phyloP scores from a whole-genome alignment of 2,113 vertebrate genomes.

The Echinops telfairi region DNA sequence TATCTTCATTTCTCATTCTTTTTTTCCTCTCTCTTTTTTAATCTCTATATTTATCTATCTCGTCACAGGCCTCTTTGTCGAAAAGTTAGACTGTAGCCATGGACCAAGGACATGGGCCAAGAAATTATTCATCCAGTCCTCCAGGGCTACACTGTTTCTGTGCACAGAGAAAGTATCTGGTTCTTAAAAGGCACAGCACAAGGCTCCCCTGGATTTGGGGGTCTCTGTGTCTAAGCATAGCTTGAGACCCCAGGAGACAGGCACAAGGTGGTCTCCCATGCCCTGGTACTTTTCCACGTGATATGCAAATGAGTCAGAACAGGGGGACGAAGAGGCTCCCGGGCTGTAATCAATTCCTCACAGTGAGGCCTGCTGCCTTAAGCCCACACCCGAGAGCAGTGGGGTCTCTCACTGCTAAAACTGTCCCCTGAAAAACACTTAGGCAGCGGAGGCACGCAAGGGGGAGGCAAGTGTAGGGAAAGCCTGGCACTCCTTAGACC shows the following conservation, averaged over 20 bases:
- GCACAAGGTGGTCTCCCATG: constrained; percentile 77
- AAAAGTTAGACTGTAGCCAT: constrained; percentile 59
- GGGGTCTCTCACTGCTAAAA: constrained; percentile 72
- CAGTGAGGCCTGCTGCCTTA: constrained; percentile 73
- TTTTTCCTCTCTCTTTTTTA: constrained; percentile 67
- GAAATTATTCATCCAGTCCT: constrained; percentile 17
- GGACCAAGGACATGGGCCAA: constrained; percentile 31
- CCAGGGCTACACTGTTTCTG: not conserved
- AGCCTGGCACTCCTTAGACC: not conserved
- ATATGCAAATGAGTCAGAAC: constrained; percentile 74
- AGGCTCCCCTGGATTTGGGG: not conserved
- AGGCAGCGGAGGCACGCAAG: constrained; percentile 63
- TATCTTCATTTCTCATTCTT: constrained; percentile 69
- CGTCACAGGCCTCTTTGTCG: constrained; percentile 65
- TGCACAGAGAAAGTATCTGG: not conserved
- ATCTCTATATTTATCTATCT: constrained; percentile 78
- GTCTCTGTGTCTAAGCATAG: not conserved
- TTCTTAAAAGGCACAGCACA: not conserved
- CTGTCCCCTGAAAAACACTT: constrained; percentile 64
- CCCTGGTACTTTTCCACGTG: constrained; percentile 65
- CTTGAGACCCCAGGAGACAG: not conserved
- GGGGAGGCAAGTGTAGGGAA: not conserved
- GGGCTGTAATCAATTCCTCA: constrained; percentile 83
- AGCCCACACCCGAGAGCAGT: constrained; percentile 68
- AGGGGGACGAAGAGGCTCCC: constrained; percentile 67